Evolutionary conservation across 2,888 invertebrate genomes (phyloP).

Genomic region (Sesia apiformis): DNA sequence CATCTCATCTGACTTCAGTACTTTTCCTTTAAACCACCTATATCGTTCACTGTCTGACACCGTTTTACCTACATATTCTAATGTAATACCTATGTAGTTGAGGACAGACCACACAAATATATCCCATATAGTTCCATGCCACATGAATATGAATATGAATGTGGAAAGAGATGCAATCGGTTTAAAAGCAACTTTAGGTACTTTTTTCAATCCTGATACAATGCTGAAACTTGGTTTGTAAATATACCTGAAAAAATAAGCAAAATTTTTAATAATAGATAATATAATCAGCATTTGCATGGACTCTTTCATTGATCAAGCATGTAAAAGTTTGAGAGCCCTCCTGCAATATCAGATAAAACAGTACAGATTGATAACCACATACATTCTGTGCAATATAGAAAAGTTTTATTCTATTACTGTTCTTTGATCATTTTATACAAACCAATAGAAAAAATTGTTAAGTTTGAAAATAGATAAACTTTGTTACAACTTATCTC

Average conservation of each 20-base stretch:
- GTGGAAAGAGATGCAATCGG: constrained; percentile 82
- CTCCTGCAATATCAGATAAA: too few species aligned
- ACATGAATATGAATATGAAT: constrained; percentile 89
- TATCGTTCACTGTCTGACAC: constrained; percentile 61
- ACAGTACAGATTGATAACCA: too few species aligned
- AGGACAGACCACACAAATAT: constrained; percentile 90
- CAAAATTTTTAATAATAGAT: neutral
- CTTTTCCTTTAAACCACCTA: constrained; percentile 43
- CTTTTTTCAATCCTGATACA: constrained; percentile 29
- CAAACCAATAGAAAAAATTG: too few species aligned
- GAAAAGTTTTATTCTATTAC: too few species aligned
- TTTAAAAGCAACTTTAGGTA: constrained; percentile 66
- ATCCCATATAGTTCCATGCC: constrained; percentile 89
- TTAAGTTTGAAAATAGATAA: too few species aligned
- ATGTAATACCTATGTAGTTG: constrained; percentile 86
- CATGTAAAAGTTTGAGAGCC: too few species aligned
- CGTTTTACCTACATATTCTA: constrained; percentile 78
- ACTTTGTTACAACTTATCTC: too few species aligned
- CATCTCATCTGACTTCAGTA: constrained; percentile 50
- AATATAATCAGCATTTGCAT: too few species aligned
- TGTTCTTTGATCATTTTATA: too few species aligned
- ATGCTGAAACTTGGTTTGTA: constrained; percentile 79
- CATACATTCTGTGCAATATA: too few species aligned
- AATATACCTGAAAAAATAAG: constrained; percentile 80
- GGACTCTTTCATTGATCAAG: too few species aligned